These are phyloP conservation scores for Archocentrus centrarchus DNA, from an alignment of 2,113 vertebrate species.

Conservation along the genomic window DNA sequence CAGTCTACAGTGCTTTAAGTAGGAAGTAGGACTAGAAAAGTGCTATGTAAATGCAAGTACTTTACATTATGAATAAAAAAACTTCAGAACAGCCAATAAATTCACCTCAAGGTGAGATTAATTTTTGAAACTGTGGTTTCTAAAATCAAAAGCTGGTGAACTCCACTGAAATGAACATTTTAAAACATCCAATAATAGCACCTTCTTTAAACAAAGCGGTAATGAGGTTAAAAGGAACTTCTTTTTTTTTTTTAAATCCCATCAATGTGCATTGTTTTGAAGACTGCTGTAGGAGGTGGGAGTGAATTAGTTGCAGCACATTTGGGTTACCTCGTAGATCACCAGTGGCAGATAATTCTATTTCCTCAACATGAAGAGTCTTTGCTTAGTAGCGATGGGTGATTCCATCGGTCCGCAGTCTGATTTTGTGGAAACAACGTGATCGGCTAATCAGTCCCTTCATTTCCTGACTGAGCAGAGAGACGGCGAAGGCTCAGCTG, in stretches of 20 bases:
- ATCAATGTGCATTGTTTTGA: background rate
- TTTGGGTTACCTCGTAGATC: background rate
- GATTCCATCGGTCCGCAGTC: background rate
- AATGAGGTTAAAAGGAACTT: background rate
- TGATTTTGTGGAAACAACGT: background rate
- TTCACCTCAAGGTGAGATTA: background rate
- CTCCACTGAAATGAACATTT: background rate
- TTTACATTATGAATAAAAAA: background rate
- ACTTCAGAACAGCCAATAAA: background rate
- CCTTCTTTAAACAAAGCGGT: background rate
- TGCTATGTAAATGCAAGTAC: background rate
- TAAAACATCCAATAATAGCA: background rate
- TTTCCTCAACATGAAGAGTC: constrained; percentile 16
- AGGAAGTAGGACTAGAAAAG: background rate
- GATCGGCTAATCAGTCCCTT: constrained; percentile 10
- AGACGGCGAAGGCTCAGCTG: background rate
- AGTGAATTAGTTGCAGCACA: background rate
- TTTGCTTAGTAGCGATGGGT: background rate
- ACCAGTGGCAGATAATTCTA: background rate
- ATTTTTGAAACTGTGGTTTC: background rate
- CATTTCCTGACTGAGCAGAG: constrained; percentile 11
- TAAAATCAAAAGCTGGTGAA: background rate
- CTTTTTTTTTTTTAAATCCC: background rate
- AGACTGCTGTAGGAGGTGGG: background rate
- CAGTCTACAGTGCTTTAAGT: background rate